Conservation (phyloP, 1,140 invertebrate genomes). For the Bombus turneri region DNA sequence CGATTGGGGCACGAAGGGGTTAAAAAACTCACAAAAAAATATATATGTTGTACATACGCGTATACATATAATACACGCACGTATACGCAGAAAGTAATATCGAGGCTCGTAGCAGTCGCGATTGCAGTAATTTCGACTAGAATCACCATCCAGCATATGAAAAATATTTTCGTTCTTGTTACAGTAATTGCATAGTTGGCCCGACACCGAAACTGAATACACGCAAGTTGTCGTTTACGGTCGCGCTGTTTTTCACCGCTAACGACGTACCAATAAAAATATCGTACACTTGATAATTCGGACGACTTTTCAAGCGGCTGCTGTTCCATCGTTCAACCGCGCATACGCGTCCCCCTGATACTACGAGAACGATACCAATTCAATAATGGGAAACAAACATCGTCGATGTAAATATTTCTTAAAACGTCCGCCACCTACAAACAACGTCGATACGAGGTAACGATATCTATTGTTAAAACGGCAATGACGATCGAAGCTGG, state of each 20-base stretch:
- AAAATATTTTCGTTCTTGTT: conserved; percentile 13
- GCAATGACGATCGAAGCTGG: no score
- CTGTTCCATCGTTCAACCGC: neutral
- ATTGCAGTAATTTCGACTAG: conserved; percentile 26
- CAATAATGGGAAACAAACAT: conserved; percentile 25
- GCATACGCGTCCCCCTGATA: no score
- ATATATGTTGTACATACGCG: neutral
- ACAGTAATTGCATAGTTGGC: conserved; percentile 18
- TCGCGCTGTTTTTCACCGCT: neutral
- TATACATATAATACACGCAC: neutral
- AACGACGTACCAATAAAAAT: conserved; percentile 1
- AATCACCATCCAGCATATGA: conserved; percentile 11
- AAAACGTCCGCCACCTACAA: neutral
- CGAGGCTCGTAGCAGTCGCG: neutral
- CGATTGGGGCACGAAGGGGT: neutral
- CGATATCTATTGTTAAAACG: neutral
- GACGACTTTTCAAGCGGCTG: neutral
- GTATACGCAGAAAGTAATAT: neutral
- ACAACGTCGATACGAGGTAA: neutral
- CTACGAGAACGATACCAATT: neutral
- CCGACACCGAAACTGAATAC: conserved; percentile 7
- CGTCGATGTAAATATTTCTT: conserved; percentile 25
- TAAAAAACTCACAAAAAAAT: conserved; percentile 15
- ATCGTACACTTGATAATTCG: conserved; percentile 1
- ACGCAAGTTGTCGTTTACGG: conserved; percentile 24